Percentiles rank a stretch among this genome's conserved stretches.
Conservation (phyloP, 2,113 vertebrate genomes). For the Otis tarda region DNA sequence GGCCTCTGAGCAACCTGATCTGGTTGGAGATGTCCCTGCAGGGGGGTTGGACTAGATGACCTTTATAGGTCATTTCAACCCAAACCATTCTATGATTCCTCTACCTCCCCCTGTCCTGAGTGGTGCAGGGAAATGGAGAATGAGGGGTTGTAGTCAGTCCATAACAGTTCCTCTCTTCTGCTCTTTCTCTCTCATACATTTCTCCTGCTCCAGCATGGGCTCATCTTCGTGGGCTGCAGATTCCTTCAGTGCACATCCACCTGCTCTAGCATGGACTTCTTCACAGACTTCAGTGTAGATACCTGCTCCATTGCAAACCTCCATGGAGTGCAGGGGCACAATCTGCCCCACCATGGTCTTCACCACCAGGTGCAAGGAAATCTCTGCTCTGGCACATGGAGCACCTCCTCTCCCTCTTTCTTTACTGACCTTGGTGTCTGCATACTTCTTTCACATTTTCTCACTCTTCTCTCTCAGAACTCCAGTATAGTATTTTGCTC, state of each 20-base stretch:
- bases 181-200: not conserved
- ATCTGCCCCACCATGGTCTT: not conserved
- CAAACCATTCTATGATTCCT: too few relatives aligned
- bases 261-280: fast-evolving
- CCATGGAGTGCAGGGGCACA: not conserved
- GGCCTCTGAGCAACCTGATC: too few relatives aligned
- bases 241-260: not conserved
- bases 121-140: not conserved
- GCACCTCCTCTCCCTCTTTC: fast-evolving
- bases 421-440: not conserved
- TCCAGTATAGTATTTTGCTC: fast-evolving
- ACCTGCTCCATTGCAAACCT: not conserved
- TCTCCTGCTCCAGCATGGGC: fast-evolving
- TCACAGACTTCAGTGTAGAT: fast-evolving
- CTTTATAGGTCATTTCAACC: too few relatives aligned
- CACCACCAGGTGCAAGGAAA: not conserved
- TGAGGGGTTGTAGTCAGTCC: not conserved
- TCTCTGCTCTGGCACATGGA: not conserved
- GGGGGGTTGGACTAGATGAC: too few relatives aligned
- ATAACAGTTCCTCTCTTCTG: not conserved
- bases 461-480: not conserved
- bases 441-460: not conserved
- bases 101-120: not conserved
- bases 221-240: not conserved
- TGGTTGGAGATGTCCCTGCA: too few relatives aligned